Evolutionary conservation across 2,888 invertebrate genomes (phyloP), one percentile per base, ranked within the genome.

Genomic region (Dusona sp.): DNA sequence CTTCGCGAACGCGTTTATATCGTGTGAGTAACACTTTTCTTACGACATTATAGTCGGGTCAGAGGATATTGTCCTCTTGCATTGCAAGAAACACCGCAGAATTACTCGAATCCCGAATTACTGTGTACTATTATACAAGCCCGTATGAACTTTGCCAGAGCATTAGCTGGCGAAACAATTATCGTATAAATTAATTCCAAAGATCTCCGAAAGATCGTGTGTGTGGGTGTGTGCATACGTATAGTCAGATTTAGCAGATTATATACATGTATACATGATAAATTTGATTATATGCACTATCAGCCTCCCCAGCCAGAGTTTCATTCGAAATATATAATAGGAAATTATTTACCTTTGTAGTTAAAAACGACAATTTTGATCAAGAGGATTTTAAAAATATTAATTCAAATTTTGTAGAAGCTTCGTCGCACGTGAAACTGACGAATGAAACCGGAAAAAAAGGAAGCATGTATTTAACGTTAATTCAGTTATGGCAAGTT

Each of bases 21-120:
- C 51, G 73, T 72, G 22, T 22, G 29, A 61, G 33, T 57, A 67
- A 64, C 54, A 61, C 78, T 79, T 83, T 86, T 86, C 86, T 86
- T 86, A 65, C 48, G 48, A 48, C 48, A 67, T 45, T 72, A 54
- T 8, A 45, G 36, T 54, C 13, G 65, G 72, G 29, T 79, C 68
- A 64, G 22, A 67, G 74, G 70, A 54, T 77, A 61, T 42, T 84
- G 57, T 81, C 45, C 36, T 61, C 38, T 25, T 22, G n/a, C 36
- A 48, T 33, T 6, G 57, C 80, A 81, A 81, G 67, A 84, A 84
- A 65, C 67, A 33, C 48, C 64, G 57, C 78, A 45, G 33, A 70
- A 64, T 67, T 42, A 33, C 70, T 65, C 68, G 73, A 78, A 83
- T 83, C 65, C 22, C 25, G 83, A 83, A 83, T 79, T 77, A 48